Percentiles rank a stretch among this genome's conserved stretches.
These are phyloP conservation scores for Arion vulgaris DNA, from an alignment of 1,140 invertebrate genomes.

Conservation along the genomic window DNA sequence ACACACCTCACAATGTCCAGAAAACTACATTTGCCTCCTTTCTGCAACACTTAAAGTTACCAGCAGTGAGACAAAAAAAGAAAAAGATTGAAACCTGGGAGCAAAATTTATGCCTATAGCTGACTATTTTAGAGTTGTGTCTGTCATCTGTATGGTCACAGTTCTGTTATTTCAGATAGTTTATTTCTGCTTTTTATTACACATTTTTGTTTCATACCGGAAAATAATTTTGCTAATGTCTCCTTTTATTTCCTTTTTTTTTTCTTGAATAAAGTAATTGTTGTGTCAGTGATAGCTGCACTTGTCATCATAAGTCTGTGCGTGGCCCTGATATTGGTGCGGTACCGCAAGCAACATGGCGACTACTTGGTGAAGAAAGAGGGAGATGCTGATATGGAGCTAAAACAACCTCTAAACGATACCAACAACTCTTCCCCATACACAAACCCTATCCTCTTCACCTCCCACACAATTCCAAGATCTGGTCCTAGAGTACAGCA, in stretches of 20 bases:
- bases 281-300: conserved; percentile 50
- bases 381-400: conserved; percentile 58
- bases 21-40: too few relatives aligned
- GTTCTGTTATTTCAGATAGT: too few relatives aligned
- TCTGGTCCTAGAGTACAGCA: neutral
- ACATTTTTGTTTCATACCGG: neutral
- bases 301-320: conserved; percentile 57
- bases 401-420: conserved; percentile 60
- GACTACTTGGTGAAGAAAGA: conserved; percentile 52
- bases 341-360: conserved; percentile 42
- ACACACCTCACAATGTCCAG: too few relatives aligned
- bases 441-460: conserved; percentile 21
- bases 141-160: too few relatives aligned
- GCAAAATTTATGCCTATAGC: too few relatives aligned
- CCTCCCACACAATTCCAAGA: conserved; percentile 40
- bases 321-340: conserved; percentile 52
- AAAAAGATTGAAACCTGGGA: too few relatives aligned
- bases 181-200: too few relatives aligned
- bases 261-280: conserved; percentile 51
- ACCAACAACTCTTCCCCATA: conserved; percentile 30
- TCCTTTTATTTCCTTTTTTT: neutral
- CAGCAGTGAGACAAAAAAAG: too few relatives aligned
- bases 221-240: neutral
- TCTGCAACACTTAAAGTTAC: too few relatives aligned
- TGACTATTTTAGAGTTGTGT: too few relatives aligned